phyloP scores from a whole-genome alignment of 2,797 vertebrate species.

The Eulemur mongoz region DNA sequence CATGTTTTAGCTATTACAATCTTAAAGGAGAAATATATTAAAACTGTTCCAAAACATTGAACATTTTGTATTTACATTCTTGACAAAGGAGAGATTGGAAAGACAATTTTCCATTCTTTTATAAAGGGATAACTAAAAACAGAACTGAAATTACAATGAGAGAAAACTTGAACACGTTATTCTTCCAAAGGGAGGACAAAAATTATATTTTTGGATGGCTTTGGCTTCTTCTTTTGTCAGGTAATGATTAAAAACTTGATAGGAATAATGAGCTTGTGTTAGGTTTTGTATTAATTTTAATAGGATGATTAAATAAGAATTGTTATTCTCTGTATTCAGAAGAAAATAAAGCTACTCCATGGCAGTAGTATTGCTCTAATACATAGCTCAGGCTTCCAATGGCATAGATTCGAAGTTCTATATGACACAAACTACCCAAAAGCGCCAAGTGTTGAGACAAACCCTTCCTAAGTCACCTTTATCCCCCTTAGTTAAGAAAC shows the following conservation, averaged over 20 bases:
- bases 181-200: conserved; percentile 50
- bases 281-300: conserved; percentile 65
- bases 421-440: not conserved
- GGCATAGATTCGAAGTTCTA: not conserved
- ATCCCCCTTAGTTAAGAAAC: not conserved
- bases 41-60: conserved; percentile 56
- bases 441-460: not conserved
- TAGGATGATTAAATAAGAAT: conserved; percentile 63
- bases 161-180: conserved; percentile 47
- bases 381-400: not conserved
- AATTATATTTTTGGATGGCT: conserved; percentile 69
- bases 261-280: conserved; percentile 70
- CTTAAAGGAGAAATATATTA: conserved; percentile 60
- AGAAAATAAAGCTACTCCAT: conserved; percentile 38
- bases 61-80: conserved; percentile 48
- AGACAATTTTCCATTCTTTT: conserved; percentile 34
- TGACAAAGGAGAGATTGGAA: conserved; percentile 45
- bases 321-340: conserved; percentile 46
- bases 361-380: not conserved
- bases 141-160: conserved; percentile 54
- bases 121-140: conserved; percentile 52
- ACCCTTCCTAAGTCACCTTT: not conserved
- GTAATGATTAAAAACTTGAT: conserved; percentile 72
- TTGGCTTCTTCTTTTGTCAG: conserved; percentile 66
- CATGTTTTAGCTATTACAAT: conserved; percentile 11